These are phyloP conservation scores for Grus americana DNA, from an alignment of 2,113 vertebrate species.

Conservation along the genomic window DNA sequence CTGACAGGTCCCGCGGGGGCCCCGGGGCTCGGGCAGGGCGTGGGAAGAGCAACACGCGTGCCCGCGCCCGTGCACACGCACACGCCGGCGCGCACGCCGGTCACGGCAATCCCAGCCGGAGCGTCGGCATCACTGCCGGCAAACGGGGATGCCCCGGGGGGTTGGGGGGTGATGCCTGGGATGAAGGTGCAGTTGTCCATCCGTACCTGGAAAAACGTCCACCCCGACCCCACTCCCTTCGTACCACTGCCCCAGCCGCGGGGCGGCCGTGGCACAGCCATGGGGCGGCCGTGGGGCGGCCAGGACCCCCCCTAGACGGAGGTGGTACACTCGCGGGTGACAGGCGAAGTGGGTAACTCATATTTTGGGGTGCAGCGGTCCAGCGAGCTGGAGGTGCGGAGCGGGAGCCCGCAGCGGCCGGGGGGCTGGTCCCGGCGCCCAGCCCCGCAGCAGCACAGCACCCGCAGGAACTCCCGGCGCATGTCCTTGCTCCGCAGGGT, in stretches of 20 bases:
- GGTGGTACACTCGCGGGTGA: constrained; percentile 86
- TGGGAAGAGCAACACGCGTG: background rate
- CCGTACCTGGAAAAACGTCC: background rate
- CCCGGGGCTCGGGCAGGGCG: background rate
- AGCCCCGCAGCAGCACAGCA: constrained; percentile 71
- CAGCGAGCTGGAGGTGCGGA: background rate
- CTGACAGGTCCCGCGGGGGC: background rate
- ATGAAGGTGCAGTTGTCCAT: background rate
- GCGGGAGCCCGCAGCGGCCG: background rate
- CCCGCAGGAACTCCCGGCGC: constrained; percentile 87
- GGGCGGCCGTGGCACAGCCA: fast-evolving
- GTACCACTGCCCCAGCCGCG: background rate
- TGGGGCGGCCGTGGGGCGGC: too few species aligned
- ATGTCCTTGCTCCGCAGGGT: constrained; percentile 93
- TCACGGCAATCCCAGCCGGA: background rate
- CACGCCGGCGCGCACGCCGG: background rate
- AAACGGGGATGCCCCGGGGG: background rate
- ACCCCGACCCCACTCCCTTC: background rate
- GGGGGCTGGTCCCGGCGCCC: fast-evolving
- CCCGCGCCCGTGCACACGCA: background rate
- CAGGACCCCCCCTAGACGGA: constrained; percentile 76
- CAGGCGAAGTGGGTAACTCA: constrained; percentile 80
- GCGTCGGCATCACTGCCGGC: background rate
- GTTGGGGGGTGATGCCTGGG: background rate
- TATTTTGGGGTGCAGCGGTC: constrained; percentile 68